Conservation (phyloP, 37 sponge, comb jelly and placozoan genomes). For the Ianthella basta region DNA sequence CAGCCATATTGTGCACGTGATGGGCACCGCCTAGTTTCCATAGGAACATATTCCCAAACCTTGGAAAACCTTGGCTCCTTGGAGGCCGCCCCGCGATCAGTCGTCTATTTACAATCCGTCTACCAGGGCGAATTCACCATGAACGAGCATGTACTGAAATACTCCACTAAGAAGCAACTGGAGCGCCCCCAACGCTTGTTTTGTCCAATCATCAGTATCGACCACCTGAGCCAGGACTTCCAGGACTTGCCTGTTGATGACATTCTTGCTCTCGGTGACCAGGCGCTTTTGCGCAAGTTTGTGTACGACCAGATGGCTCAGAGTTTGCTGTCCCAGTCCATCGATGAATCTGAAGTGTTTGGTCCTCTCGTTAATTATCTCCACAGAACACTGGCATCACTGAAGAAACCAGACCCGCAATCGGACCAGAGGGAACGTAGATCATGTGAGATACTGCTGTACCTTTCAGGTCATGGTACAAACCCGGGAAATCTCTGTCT, state of each 20-base stretch:
- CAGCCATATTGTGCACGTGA: conserved; percentile 11
- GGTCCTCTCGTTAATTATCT: not conserved
- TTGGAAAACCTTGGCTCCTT: too few relatives aligned
- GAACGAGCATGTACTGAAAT: too few relatives aligned
- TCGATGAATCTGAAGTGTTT: not conserved
- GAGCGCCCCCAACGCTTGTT: not conserved
- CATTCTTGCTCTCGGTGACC: not conserved
- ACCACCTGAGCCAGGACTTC: not conserved
- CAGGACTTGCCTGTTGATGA: conserved; percentile 2
- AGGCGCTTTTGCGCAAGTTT: not conserved
- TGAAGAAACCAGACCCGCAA: not conserved
- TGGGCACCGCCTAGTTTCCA: too few relatives aligned
- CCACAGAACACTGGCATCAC: not conserved
- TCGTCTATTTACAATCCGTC: too few relatives aligned
- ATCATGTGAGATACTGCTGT: not conserved
- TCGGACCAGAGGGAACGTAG: too few relatives aligned
- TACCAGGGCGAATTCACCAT: too few relatives aligned
- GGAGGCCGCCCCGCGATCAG: too few relatives aligned
- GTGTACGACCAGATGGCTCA: too few relatives aligned
- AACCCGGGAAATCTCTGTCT: not conserved
- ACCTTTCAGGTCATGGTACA: not conserved
- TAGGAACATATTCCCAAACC: too few relatives aligned
- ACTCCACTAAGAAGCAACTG: too few relatives aligned
- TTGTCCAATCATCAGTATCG: not conserved
- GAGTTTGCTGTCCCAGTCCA: not conserved